Percentiles rank a stretch among this genome's conserved stretches.
These are phyloP conservation scores for Chrysogorgia sp. DNA, from an alignment of 92 coral and sea anemone species.

Conservation along the genomic window DNA sequence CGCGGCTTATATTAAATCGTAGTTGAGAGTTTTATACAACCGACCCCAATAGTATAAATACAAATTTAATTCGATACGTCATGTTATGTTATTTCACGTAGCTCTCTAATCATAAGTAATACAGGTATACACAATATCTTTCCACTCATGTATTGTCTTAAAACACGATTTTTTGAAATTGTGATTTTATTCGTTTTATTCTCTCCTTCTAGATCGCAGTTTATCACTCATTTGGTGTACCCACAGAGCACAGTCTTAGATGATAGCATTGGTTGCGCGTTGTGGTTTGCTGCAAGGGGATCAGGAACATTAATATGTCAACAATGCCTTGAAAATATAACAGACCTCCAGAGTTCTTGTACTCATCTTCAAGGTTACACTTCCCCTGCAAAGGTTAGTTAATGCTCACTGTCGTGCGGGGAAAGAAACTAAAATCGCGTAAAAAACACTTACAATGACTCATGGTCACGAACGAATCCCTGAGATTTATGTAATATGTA, in stretches of 20 bases:
- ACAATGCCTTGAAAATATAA: constrained; percentile 34
- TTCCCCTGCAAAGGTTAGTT: constrained; percentile 78
- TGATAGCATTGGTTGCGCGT: constrained; percentile 98
- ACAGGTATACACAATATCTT: no score
- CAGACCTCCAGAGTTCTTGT: constrained; percentile 18
- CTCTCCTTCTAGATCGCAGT: constrained; percentile 56
- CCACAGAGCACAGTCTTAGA: constrained; percentile 93
- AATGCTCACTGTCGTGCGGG: background rate
- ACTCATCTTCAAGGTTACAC: constrained; percentile 57
- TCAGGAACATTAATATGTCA: constrained; percentile 69
- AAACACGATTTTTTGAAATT: no score
- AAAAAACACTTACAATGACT: no score
- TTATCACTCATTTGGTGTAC: constrained; percentile 90
- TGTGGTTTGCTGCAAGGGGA: constrained; percentile 99
- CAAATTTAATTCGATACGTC: no score
- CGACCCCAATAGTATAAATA: no score
- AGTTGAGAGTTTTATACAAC: no score
- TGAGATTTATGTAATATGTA: no score
- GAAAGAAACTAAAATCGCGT: background rate
- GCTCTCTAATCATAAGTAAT: no score
- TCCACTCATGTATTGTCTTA: no score
- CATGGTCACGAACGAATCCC: no score
- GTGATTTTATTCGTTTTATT: background rate
- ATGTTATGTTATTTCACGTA: no score
- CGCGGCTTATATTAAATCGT: no score